Conservation (phyloP, 2,113 vertebrate species). For the Ondatra zibethicus region DNA sequence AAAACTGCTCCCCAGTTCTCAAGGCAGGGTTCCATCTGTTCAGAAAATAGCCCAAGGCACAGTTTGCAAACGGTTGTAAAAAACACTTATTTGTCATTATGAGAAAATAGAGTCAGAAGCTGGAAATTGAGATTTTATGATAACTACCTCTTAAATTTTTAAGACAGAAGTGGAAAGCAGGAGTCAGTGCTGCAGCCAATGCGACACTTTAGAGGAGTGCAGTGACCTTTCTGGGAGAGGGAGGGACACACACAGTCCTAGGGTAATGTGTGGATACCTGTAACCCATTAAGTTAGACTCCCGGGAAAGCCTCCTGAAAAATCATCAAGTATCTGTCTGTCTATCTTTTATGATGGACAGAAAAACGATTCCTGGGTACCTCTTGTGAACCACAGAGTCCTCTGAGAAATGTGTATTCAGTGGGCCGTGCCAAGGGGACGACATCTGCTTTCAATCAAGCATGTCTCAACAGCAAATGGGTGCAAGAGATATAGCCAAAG, state of each 20-base stretch:
- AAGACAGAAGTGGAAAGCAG: neutral
- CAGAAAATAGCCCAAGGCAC: slow-evolving; percentile 21
- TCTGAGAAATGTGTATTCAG: neutral
- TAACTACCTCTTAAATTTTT: slow-evolving; percentile 30
- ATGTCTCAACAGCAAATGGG: slow-evolving; percentile 54
- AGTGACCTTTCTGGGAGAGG: neutral
- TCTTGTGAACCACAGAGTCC: slow-evolving; percentile 14
- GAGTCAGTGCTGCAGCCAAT: neutral
- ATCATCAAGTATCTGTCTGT: slow-evolving; percentile 53
- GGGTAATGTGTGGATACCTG: neutral
- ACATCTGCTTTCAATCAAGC: slow-evolving; percentile 73
- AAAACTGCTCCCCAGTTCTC: slow-evolving; percentile 29
- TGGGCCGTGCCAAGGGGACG: neutral
- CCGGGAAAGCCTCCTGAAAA: slow-evolving; percentile 73
- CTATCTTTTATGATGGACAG: slow-evolving; percentile 38
- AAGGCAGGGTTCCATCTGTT: slow-evolving; percentile 21
- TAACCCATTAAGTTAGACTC: slow-evolving; percentile 39
- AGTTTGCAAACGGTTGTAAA: slow-evolving; percentile 31
- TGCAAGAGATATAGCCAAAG: slow-evolving; percentile 59
- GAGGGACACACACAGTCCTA: neutral
- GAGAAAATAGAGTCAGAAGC: slow-evolving; percentile 13
- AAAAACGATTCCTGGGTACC: slow-evolving; percentile 25
- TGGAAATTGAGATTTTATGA: slow-evolving; percentile 42
- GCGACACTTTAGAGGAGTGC: neutral
- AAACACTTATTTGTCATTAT: slow-evolving; percentile 17